Percentiles rank a stretch among this genome's conserved stretches.
Evolutionary conservation across 2,797 vertebrate genomes (phyloP).

Genomic region (Haliaeetus albicilla): DNA sequence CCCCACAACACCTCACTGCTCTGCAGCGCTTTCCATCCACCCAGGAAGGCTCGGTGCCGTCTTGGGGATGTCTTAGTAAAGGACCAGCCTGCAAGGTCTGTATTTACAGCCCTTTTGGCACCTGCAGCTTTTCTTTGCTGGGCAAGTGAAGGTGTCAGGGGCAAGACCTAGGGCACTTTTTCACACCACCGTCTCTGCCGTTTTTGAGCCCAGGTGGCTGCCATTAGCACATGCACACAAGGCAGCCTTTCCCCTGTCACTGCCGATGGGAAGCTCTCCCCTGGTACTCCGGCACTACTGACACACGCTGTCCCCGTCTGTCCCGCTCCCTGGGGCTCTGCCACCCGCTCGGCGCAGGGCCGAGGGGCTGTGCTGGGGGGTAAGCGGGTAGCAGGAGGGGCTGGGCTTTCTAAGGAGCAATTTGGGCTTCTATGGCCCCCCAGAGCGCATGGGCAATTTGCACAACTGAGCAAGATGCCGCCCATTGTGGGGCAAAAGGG

Average conservation of each 20-base stretch:
- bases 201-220: neutral
- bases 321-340: neutral
- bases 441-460: constrained; percentile 21
- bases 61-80: neutral
- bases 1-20: neutral
- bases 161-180: neutral
- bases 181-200: neutral
- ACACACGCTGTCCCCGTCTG: neutral
- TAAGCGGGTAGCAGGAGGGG: constrained; percentile 8
- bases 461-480: constrained; percentile 10
- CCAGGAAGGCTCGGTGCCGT: neutral
- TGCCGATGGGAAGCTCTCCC: constrained; percentile 55
- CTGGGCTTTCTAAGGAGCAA: neutral
- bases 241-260: constrained; percentile 73
- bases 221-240: constrained; percentile 40
- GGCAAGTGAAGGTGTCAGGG: neutral
- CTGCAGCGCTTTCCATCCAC: neutral
- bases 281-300: neutral
- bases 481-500: neutral
- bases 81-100: neutral
- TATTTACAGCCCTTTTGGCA: neutral
- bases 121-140: neutral
- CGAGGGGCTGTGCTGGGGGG: neutral
- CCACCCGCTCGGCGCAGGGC: neutral
- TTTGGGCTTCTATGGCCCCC: constrained; percentile 55